Evolutionary conservation across 2,113 vertebrate genomes (phyloP), one percentile per base, ranked within the genome.

Genomic region (Empidonax alnorum): DNA sequence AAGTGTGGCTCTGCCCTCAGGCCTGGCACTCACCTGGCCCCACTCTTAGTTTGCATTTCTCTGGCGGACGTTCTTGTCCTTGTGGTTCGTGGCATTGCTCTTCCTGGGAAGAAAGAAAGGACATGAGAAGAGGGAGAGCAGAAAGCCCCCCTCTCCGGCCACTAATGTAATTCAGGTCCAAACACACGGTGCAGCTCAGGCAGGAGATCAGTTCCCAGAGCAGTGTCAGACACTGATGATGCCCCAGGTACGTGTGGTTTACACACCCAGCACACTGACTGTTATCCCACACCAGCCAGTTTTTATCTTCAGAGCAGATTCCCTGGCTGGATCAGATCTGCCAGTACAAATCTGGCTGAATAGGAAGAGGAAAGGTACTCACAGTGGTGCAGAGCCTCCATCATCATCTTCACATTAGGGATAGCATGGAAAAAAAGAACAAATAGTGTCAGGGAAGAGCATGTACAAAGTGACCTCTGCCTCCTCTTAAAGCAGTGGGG

Each of bases 1-100:
- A 63, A 18, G 61, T 14, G 61, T 63, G 65, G 65, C 21, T 56
- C 41, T 88, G 85, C 58, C 75, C 67, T 12, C 68, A 23, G 47
- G 67, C 47, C 47, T 58, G 63, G 79, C 42, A 37, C 96, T 66
- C 86, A 93, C 94, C 96, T 92, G 82, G 86, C 47, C 20, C 83
- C 75, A 66, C 97, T 97, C 97, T 84, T 2, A 99, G 97, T 98
- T 99, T 2, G 98, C 98, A 2, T 99, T 99, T 95, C 99, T 99
- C 98, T 99, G 99, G 81, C 99, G 99, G 73, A 99, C 97, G 1
- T 98, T 98, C 97, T 99, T 99, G 97, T 98, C 99, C 96, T 99
- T 98, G 97, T 99, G 98, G 61, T 99, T 99, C 37, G 98, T 95
- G 97, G 97, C 97, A 52, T 99, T 99, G 98, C 99, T 99, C 96